Evolutionary conservation across 2,888 invertebrate species (phyloP).

Genomic region (Drosophila leonis): DNA sequence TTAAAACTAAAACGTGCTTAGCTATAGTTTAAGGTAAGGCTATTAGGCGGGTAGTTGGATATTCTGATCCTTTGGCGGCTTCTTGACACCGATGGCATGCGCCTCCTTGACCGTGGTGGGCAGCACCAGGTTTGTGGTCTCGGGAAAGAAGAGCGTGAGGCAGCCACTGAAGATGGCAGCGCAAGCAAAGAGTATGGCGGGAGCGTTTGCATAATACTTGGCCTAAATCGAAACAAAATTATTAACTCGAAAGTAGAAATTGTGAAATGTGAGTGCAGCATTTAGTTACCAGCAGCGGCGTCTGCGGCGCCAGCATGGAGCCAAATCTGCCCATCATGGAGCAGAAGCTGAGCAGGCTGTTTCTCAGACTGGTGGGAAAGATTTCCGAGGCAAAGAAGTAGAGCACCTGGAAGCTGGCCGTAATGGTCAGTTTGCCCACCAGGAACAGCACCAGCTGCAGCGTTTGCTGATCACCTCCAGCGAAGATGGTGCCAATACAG

Average conservation of each 20-base stretch:
- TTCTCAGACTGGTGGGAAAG: slow-evolving; percentile 89
- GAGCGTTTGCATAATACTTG: slow-evolving; percentile 84
- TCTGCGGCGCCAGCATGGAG: slow-evolving; percentile 90
- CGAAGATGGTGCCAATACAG: slow-evolving; percentile 82
- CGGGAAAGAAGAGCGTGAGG: slow-evolving; percentile 88
- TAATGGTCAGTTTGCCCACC: slow-evolving; percentile 88
- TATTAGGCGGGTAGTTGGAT: slow-evolving; percentile 29
- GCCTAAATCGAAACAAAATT: slow-evolving; percentile 54
- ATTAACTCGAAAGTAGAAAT: neutral
- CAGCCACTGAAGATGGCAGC: slow-evolving; percentile 87
- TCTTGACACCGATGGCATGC: slow-evolving; percentile 84
- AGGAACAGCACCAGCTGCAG: slow-evolving; percentile 85
- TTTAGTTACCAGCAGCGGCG: slow-evolving; percentile 87
- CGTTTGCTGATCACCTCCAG: slow-evolving; percentile 55
- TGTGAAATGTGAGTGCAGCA: neutral
- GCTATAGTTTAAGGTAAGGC: neutral
- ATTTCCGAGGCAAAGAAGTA: slow-evolving; percentile 90
- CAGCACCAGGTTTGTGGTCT: slow-evolving; percentile 87
- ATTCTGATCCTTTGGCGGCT: slow-evolving; percentile 50
- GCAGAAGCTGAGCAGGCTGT: slow-evolving; percentile 89
- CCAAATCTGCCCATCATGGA: slow-evolving; percentile 90
- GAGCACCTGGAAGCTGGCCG: slow-evolving; percentile 89
- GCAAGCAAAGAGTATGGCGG: slow-evolving; percentile 87
- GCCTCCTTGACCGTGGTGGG: slow-evolving; percentile 89
- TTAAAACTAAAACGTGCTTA: slow-evolving; percentile 28